phyloP scores from a whole-genome alignment of 1,140 invertebrate genomes.

The Bactericera cockerelli region DNA sequence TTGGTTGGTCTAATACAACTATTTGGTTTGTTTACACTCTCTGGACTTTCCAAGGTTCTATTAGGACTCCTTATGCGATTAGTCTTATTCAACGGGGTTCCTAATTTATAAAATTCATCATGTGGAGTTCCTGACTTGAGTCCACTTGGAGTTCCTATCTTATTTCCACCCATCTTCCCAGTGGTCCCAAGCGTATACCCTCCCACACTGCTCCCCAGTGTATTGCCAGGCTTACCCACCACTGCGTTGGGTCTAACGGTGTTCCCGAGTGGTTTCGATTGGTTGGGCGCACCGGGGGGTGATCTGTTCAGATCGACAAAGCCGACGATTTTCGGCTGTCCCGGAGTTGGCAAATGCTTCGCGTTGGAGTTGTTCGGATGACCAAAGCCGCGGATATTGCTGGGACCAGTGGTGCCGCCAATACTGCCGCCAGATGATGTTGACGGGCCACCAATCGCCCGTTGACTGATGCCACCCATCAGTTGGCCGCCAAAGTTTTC shows the following conservation, averaged over 20 bases:
- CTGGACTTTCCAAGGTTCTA: not conserved
- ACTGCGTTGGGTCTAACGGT: not conserved
- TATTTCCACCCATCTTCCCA: not conserved
- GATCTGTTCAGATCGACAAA: not conserved
- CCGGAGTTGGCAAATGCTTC: not conserved
- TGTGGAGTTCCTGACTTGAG: not conserved
- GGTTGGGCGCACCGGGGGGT: not conserved
- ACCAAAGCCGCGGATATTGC: not conserved
- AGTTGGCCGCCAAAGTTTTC: not conserved
- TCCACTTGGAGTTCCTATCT: not conserved
- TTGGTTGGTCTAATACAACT: not conserved
- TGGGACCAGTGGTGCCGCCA: not conserved
- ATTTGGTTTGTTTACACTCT: no score
- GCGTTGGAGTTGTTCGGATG: not conserved
- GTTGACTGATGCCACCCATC: no score
- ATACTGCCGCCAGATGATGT: not conserved
- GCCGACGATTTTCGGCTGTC: constrained; percentile 1
- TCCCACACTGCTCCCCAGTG: not conserved
- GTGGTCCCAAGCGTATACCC: not conserved
- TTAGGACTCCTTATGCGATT: not conserved
- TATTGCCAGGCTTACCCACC: no score
- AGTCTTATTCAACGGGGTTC: no score
- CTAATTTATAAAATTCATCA: no score
- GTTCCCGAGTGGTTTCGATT: not conserved
- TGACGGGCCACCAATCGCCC: no score